Evolutionary conservation across 2,888 invertebrate genomes (phyloP).

Genomic region (Rapana venosa): DNA sequence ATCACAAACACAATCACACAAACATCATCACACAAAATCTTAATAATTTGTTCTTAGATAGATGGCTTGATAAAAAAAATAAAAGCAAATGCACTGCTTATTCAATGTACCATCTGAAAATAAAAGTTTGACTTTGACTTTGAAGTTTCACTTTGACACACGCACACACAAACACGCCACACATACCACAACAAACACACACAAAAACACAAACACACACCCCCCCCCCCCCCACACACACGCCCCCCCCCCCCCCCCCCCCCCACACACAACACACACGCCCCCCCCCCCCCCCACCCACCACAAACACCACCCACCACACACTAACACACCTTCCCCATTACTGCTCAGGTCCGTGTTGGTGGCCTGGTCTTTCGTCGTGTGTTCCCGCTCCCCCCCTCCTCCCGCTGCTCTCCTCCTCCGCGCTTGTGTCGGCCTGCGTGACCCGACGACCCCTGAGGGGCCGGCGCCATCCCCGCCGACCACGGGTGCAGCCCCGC

Average conservation of each 20-base stretch:
- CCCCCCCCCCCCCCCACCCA: background rate
- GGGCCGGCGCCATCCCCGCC: background rate
- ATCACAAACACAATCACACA: no score
- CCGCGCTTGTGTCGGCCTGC: constrained; percentile 61
- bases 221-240: background rate
- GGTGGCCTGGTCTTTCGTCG: constrained; percentile 72
- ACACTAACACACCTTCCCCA: constrained; percentile 43
- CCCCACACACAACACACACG: background rate
- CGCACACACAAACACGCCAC: background rate
- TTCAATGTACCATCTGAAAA: no score
- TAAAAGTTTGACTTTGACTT: no score
- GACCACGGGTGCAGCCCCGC: constrained; percentile 3
- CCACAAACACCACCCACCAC: background rate
- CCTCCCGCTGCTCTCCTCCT: constrained; percentile 54
- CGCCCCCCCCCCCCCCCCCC: background rate
- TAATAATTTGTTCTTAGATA: no score
- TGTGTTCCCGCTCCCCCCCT: constrained; percentile 55
- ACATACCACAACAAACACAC: background rate
- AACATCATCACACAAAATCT: no score
- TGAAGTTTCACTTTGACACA: background rate
- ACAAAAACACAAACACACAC: background rate
- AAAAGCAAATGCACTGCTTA: no score
- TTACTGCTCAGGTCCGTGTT: constrained; percentile 75
- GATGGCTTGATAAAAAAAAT: no score
- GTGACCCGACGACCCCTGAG: background rate